Base-by-base conservation (phyloP, 2,888 invertebrate species). In the Trissolcus brochymenae region DNA sequence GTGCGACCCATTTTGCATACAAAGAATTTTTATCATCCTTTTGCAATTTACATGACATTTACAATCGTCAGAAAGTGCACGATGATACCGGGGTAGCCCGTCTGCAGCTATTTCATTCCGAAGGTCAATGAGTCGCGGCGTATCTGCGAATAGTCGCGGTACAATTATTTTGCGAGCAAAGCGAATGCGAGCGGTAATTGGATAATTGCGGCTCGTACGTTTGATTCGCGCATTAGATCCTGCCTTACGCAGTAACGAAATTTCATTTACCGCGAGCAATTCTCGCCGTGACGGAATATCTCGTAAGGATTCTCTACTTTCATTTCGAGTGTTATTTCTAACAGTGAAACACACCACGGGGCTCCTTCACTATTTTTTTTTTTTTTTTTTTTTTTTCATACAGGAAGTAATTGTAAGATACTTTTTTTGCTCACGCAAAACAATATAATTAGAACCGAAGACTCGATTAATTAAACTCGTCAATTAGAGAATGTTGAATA, bases 121-220 rank as follows among this genome's bases (percentile, higher is more conserved):
- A 79, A 79, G 79, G 65, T 66, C 79, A 78, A 59, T 67, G 55
- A 65, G 74, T 82, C 65, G 57, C 64, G 72, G 50, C 43, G 66
- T 74, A 61, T 73, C 68, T 77, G 64, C 62, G 67, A 64, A 53
- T 19, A 76, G 68, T 43, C 64, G 72, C 79, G 78, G 75, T 81
- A 79, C 80, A 84, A 82, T 83, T 83, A 84, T 85, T 82, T 80
- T 81, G 79, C 81, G 80, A 82, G 82, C 79, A 76, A 75, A 78
- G 80, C 80, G 80, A 83, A 84, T 81, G 73, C 75, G 79, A 80
- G 76, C 78, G 73, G 82, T 85, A 85, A 85, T 85, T 84, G 83
- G 82, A 84, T 84, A 85, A 85, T 84, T 85, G 81, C 77, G 62
- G 61, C 53, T 55, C 57, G 64, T 62, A 29, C 51, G 50, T 25